These are phyloP conservation scores for Scylla paramamosain DNA, from an alignment of 1,140 invertebrate genomes.

Conservation along the genomic window DNA sequence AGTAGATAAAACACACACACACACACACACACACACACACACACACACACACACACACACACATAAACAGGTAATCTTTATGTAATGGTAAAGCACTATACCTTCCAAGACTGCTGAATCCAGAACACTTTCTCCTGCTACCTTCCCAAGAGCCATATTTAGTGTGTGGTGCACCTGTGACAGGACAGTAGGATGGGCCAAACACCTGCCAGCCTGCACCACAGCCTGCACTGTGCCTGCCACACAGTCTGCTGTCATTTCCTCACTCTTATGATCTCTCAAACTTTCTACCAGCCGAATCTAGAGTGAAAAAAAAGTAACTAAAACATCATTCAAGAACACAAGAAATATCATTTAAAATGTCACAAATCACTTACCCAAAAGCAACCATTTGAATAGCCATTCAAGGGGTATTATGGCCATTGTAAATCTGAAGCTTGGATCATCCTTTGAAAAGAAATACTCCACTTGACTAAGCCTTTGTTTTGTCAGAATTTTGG, in stretches of 20 bases:
- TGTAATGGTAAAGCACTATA: not conserved
- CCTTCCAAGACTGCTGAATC: not conserved
- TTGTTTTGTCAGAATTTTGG: no score
- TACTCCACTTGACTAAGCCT: not conserved
- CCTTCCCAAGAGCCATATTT: not conserved
- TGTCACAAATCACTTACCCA: no score
- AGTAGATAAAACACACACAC: not conserved
- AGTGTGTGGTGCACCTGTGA: conserved; percentile 32
- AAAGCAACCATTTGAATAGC: no score
- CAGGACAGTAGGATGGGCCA: conserved; percentile 1
- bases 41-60: conserved; percentile 47
- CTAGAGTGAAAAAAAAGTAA: not conserved
- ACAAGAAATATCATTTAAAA: no score
- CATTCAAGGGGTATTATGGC: no score
- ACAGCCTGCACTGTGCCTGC: conserved; percentile 47
- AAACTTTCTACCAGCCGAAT: conserved; percentile 40
- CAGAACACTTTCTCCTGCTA: conserved; percentile 35
- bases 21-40: conserved; percentile 48
- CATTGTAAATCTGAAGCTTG: no score
- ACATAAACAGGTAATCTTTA: not conserved
- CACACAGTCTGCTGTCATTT: not conserved
- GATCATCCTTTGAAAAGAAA: not conserved
- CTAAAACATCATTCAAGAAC: no score
- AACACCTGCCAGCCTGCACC: conserved; percentile 33
- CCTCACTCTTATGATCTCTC: not conserved